A percentile compares a stretch with the other conserved stretches of the same genome.
Evolutionary conservation across 2,797 vertebrate genomes (phyloP).

Genomic region (Sebastes nivosus): DNA sequence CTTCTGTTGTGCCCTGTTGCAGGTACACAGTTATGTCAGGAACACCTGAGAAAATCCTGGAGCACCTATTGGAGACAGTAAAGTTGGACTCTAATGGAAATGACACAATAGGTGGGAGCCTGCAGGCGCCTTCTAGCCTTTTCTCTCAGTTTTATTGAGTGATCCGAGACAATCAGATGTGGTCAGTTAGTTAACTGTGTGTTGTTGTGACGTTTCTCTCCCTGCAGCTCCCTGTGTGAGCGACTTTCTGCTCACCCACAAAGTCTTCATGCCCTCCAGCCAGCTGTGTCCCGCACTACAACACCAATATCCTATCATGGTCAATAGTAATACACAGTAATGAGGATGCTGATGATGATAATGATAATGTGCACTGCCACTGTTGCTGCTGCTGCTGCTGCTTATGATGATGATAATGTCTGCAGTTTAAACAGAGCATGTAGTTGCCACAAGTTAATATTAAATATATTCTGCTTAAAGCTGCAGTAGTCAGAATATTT

Average conservation of each 20-base stretch:
- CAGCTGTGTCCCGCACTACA: constrained; percentile 90
- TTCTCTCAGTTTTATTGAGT: neutral
- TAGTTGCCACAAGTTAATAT: neutral
- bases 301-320: constrained; percentile 90
- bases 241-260: constrained; percentile 94
- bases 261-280: constrained; percentile 91
- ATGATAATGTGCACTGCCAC: neutral
- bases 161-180: neutral
- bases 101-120: constrained; percentile 84
- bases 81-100: constrained; percentile 88
- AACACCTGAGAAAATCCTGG: constrained; percentile 95
- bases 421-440: neutral
- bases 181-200: neutral
- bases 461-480: too few species aligned
- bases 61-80: constrained; percentile 92
- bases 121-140: neutral
- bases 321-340: neutral
- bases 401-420: neutral
- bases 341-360: neutral
- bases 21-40: constrained; percentile 96
- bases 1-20: neutral
- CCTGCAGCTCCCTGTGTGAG: constrained; percentile 87
- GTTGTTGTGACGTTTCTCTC: constrained; percentile 17
- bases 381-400: neutral
- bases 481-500: too few species aligned